Conservation (phyloP, 1,140 invertebrate species). For the Phenacoccus solenopsis region DNA sequence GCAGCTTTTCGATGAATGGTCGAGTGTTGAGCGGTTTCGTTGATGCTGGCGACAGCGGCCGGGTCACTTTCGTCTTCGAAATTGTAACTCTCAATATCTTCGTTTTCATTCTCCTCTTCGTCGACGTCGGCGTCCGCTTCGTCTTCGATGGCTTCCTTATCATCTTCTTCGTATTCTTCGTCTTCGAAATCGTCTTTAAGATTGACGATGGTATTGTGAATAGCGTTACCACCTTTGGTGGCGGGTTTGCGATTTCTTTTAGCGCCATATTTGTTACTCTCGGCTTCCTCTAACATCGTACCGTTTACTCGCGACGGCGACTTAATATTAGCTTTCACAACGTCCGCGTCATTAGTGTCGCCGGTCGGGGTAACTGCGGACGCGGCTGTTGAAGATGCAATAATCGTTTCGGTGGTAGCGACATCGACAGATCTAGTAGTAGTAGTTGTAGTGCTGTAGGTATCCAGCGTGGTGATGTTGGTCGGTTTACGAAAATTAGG, state of each 20-base stretch:
- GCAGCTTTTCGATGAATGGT: slow-evolving; percentile 12
- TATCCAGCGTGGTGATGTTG: background rate
- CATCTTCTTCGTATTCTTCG: slow-evolving; percentile 14
- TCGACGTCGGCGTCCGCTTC: background rate
- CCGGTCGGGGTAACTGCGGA: background rate
- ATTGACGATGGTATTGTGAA: background rate
- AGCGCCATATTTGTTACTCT: background rate
- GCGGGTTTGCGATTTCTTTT: background rate
- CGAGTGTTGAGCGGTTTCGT: background rate
- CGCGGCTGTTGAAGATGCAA: background rate
- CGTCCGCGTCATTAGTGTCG: background rate
- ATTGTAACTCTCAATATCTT: background rate
- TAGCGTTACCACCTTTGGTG: slow-evolving; percentile 5
- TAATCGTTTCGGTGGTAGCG: background rate
- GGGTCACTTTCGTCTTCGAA: background rate
- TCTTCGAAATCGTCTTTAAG: background rate
- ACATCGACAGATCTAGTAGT: too few relatives aligned
- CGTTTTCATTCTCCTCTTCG: background rate
- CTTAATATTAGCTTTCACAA: background rate
- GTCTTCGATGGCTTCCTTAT: background rate
- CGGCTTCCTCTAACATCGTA: background rate
- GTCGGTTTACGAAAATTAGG: background rate
- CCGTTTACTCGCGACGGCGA: background rate
- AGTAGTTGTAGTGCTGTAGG: too few relatives aligned
- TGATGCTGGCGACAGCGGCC: background rate